These are phyloP conservation scores for Dinocampus coccinellae DNA, from an alignment of 2,888 invertebrate genomes.

Conservation along the genomic window DNA sequence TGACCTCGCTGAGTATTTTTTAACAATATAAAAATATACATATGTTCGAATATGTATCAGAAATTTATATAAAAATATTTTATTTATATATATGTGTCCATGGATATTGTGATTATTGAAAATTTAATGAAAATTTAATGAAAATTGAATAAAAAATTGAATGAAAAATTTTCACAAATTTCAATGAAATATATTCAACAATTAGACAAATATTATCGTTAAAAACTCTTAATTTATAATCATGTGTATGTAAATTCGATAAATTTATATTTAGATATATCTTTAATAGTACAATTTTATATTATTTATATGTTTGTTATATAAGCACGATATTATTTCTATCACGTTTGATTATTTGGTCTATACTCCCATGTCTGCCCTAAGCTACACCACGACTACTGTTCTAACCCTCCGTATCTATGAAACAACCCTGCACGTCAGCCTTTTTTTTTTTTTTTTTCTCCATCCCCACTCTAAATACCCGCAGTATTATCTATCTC, in stretches of 20 bases:
- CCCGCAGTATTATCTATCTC: too few relatives aligned
- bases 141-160: not conserved
- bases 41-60: not conserved
- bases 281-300: not conserved
- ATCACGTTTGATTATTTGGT: not conserved
- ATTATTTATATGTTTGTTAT: not conserved
- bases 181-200: too few relatives aligned
- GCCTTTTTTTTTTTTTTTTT: not conserved
- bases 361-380: slow-evolving; percentile 8
- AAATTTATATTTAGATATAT: too few relatives aligned
- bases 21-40: not conserved
- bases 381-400: slow-evolving; percentile 25
- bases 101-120: not conserved
- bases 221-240: not conserved
- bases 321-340: not conserved
- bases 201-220: not conserved
- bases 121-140: too few relatives aligned
- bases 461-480: not conserved
- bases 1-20: not conserved
- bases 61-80: too few relatives aligned
- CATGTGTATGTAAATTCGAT: not conserved
- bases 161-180: not conserved
- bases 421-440: slow-evolving; percentile 1
- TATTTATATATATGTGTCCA: not conserved
- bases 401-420: slow-evolving; percentile 1